Evolutionary conservation across 2,113 vertebrate genomes (phyloP).

Genomic region (Pseudolaguvia tuberculata): DNA sequence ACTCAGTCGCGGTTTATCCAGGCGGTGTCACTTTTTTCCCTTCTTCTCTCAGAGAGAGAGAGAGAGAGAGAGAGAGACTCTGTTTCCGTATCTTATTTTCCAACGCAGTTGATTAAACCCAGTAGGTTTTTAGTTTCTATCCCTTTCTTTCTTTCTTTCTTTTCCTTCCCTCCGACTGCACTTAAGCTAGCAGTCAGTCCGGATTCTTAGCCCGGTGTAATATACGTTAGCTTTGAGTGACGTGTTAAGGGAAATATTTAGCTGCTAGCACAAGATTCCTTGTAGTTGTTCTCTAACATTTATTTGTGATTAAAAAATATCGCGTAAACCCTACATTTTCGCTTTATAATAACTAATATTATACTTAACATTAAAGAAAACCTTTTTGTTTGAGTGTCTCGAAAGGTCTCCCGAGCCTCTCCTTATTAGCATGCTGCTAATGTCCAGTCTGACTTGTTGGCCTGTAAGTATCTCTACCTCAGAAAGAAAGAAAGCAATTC

Average conservation of each 20-base stretch:
- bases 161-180: no score
- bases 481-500: neutral
- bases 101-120: neutral
- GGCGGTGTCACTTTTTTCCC: conserved; percentile 22
- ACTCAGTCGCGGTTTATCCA: conserved; percentile 1
- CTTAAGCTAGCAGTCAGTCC: neutral
- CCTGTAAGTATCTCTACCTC: neutral
- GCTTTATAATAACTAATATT: no score
- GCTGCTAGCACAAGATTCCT: neutral
- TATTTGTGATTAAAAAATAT: neutral
- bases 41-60: neutral
- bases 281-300: neutral
- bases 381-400: neutral
- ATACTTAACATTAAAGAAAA: neutral
- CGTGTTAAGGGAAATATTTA: conserved; percentile 3
- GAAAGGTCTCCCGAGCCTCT: conserved; percentile 9
- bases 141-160: no score
- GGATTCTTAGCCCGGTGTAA: neutral
- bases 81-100: neutral
- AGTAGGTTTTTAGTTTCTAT: neutral
- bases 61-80: neutral
- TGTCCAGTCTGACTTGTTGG: conserved; percentile 5
- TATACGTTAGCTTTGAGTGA: conserved; percentile 8
- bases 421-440: conserved; percentile 10
- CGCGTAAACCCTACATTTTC: neutral